A percentile compares a stretch with the other conserved stretches of the same genome.
These are phyloP conservation scores for Botia kubotai DNA, from an alignment of 2,797 vertebrate genomes.

Conservation along the genomic window DNA sequence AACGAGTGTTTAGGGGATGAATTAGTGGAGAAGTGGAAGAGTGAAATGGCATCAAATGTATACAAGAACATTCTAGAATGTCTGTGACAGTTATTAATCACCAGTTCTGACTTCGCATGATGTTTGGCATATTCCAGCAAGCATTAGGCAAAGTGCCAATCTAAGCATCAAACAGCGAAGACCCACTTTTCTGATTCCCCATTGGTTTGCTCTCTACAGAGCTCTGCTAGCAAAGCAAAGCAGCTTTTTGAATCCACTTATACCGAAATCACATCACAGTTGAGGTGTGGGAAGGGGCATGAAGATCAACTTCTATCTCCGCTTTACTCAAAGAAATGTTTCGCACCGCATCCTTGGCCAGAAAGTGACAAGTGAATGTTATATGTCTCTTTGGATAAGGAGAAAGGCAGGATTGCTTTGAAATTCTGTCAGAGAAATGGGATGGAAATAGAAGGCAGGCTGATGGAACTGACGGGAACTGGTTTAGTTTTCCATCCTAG, in stretches of 20 bases:
- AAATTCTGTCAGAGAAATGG: background rate
- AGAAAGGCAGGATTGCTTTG: constrained; percentile 6
- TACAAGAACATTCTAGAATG: constrained; percentile 21
- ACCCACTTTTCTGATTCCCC: constrained; percentile 34
- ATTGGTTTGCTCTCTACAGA: background rate
- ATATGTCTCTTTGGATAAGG: constrained; percentile 14
- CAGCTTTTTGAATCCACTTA: constrained; percentile 1
- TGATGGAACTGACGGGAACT: constrained; percentile 28
- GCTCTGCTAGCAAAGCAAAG: background rate
- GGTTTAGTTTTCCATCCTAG: constrained; percentile 59
- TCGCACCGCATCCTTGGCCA: background rate
- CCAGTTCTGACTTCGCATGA: constrained; percentile 11
- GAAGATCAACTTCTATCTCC: constrained; percentile 22
- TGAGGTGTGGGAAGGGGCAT: background rate
- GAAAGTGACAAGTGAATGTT: constrained; percentile 10
- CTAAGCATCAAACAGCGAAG: constrained; percentile 35
- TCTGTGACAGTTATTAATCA: constrained; percentile 31
- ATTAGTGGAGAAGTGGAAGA: constrained; percentile 11
- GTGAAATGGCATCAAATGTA: constrained; percentile 10
- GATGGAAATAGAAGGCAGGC: background rate
- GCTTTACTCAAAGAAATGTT: constrained; percentile 27
- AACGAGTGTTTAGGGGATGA: background rate
- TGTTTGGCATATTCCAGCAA: constrained; percentile 17
- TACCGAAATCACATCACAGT: background rate
- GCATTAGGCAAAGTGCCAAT: constrained; percentile 32